Evolutionary conservation across 2,888 invertebrate genomes (phyloP).

Genomic region (Stenchaetothrips biformis): DNA sequence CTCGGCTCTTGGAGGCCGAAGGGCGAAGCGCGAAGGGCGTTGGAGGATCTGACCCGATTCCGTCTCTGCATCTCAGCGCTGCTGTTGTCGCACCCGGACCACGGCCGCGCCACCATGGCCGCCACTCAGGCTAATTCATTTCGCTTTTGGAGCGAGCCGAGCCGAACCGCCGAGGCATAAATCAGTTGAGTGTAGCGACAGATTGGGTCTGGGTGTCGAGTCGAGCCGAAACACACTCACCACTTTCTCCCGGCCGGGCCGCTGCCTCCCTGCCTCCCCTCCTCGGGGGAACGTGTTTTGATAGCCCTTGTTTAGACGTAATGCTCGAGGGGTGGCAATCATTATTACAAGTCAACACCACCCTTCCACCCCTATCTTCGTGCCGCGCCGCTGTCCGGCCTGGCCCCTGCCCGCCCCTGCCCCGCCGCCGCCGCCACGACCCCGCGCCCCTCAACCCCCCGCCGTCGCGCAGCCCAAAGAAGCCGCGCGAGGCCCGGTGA

Average conservation of each 20-base stretch:
- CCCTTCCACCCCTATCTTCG: neutral
- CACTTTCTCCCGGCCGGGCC: neutral
- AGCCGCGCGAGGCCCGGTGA: no score
- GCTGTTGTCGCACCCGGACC: neutral
- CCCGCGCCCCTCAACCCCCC: no score
- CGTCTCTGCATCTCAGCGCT: no score
- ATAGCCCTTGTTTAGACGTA: conserved; percentile 23
- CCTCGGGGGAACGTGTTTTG: neutral
- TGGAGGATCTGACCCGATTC: no score
- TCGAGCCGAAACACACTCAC: neutral
- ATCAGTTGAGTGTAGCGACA: neutral
- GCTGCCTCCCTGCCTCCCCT: neutral
- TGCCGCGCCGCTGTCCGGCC: neutral
- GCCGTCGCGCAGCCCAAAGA: no score
- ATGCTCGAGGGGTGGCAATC: conserved; percentile 8
- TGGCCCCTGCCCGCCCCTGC: no score
- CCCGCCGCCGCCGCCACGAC: no score
- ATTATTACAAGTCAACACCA: conserved; percentile 18
- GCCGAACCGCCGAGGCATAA: neutral
- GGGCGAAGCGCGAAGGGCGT: no score
- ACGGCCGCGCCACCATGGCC: neutral
- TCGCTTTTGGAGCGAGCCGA: neutral
- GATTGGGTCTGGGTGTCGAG: neutral
- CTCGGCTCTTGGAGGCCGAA: no score
- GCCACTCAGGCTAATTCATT: neutral